Conservation (phyloP, 2,888 invertebrate genomes). For the Sphinx pinastri region DNA sequence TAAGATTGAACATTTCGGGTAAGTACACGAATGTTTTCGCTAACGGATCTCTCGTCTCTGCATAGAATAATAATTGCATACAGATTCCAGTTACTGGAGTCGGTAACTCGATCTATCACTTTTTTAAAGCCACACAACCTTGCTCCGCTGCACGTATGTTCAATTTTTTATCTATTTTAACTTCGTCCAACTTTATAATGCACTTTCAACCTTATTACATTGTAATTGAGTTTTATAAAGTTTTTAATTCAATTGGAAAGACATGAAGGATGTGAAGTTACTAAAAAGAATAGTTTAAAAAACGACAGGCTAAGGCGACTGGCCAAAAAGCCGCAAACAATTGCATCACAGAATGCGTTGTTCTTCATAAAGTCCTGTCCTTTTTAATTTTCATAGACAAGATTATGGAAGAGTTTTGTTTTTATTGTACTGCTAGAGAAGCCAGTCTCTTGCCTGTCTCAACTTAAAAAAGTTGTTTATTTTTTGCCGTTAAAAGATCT, state of each 20-base stretch:
- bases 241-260: background rate
- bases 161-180: conserved; percentile 23
- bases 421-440: conserved; percentile 22
- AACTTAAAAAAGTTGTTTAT: conserved; percentile 21
- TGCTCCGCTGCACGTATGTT: conserved; percentile 24
- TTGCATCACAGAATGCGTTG: conserved; percentile 14
- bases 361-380: conserved; percentile 16
- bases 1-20: conserved; percentile 41
- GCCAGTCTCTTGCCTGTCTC: conserved; percentile 25
- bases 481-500: conserved; percentile 13
- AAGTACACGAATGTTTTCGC: conserved; percentile 24
- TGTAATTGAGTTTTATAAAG: background rate
- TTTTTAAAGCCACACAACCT: conserved; percentile 23
- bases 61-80: conserved; percentile 25
- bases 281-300: background rate
- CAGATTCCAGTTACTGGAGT: conserved; percentile 24
- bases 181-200: conserved; percentile 10
- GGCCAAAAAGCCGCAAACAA: conserved; percentile 9
- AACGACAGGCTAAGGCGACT: background rate
- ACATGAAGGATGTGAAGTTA: background rate
- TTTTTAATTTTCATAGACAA: conserved; percentile 26
- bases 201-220: conserved; percentile 8
- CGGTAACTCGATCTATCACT: conserved; percentile 24
- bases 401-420: conserved; percentile 22
- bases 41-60: conserved; percentile 20